Evolutionary conservation across 2,888 invertebrate genomes (phyloP).

Genomic region (Ormyrus nitidulus): DNA sequence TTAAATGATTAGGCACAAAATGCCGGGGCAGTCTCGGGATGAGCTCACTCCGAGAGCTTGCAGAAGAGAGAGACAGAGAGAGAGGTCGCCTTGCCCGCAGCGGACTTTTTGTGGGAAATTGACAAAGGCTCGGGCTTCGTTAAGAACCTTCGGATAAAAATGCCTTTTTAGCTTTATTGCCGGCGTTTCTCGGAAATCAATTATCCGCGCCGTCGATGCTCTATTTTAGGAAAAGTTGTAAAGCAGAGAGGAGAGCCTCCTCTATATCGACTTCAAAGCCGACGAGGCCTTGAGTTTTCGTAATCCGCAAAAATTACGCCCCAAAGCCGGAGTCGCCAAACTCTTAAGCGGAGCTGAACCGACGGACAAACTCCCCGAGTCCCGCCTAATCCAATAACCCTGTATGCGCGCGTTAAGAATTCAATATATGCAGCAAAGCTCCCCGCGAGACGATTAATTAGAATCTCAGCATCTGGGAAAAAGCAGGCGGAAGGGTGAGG

Average conservation of each 20-base stretch:
- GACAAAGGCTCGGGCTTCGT: constrained; percentile 29
- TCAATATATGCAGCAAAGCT: constrained; percentile 7
- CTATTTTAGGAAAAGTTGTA: not conserved
- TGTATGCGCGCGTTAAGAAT: constrained; percentile 17
- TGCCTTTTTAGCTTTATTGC: not conserved
- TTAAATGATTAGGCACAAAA: constrained; percentile 62
- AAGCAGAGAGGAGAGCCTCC: no score
- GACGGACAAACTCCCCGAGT: not conserved
- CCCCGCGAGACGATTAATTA: constrained; percentile 48
- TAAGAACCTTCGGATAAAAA: constrained; percentile 12
- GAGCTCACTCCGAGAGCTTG: constrained; percentile 45
- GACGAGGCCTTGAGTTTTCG: constrained; percentile 1
- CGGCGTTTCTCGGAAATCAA: not conserved
- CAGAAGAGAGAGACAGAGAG: constrained; percentile 1
- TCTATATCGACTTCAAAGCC: no score
- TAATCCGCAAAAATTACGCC: constrained; percentile 40
- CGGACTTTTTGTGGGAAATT: constrained; percentile 28
- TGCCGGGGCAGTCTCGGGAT: constrained; percentile 43
- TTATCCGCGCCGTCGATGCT: not conserved
- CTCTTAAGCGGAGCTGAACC: constrained; percentile 25
- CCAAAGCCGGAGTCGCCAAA: constrained; percentile 4
- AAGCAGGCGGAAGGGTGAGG: constrained; percentile 15
- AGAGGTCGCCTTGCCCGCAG: constrained; percentile 35
- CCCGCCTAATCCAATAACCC: constrained; percentile 42
- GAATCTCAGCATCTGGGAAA: constrained; percentile 20